phyloP scores from a whole-genome alignment of 2,888 invertebrate species.

The Bellardia pandia region DNA sequence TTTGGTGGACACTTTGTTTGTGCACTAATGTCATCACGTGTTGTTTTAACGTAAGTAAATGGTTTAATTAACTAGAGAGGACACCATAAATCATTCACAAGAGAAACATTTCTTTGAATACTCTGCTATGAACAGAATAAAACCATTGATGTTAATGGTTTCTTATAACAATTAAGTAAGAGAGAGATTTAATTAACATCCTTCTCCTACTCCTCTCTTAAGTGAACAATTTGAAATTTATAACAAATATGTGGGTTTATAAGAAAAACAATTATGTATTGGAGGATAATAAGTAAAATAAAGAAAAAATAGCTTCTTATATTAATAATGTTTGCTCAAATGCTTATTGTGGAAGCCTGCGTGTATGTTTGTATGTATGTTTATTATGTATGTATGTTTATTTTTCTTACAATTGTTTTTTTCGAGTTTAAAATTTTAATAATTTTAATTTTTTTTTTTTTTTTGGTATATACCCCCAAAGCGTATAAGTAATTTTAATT shows the following conservation, averaged over 20 bases:
- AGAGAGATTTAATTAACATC: neutral
- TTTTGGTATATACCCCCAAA: constrained; percentile 3
- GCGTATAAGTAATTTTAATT: constrained; percentile 63
- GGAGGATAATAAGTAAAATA: neutral
- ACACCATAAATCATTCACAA: neutral
- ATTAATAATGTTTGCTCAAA: neutral
- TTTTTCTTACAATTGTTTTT: constrained; percentile 22
- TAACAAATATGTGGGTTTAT: neutral
- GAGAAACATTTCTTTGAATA: neutral
- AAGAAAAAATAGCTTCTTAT: neutral
- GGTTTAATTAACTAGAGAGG: constrained; percentile 57
- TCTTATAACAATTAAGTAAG: neutral
- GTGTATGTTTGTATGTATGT: neutral
- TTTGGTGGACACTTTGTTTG: neutral
- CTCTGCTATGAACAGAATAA: neutral
- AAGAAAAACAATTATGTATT: constrained; percentile 1
- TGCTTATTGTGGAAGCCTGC: neutral
- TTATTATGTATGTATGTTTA: constrained; percentile 23
- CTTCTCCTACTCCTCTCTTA: neutral
- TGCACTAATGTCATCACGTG: constrained; percentile 32
- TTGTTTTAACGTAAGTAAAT: constrained; percentile 47
- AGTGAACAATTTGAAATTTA: neutral
- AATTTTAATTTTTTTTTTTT: constrained; percentile 45
- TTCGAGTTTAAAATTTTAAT: constrained; percentile 30
- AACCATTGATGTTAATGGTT: neutral